Evolutionary conservation across 2,888 invertebrate genomes (phyloP).

Genomic region (Brachynemurus nebulosus): DNA sequence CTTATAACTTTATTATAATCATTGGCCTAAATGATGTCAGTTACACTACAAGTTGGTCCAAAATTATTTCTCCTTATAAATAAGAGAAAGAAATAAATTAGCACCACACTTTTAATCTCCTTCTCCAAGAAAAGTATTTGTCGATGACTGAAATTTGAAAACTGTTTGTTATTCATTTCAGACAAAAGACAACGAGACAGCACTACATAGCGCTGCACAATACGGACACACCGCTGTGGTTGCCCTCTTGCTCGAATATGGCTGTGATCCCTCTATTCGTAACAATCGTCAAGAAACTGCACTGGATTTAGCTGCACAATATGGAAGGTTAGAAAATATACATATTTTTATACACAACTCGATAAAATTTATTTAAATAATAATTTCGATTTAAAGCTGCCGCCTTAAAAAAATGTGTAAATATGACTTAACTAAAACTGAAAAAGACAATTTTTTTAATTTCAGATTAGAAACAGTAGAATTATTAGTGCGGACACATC

Average conservation of each 20-base stretch:
- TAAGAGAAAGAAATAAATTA: too few species aligned
- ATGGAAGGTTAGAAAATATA: conserved; percentile 47
- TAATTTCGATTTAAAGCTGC: too few species aligned
- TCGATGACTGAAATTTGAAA: too few species aligned
- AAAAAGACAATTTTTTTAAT: not conserved
- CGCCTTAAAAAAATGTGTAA: too few species aligned
- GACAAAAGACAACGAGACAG: conserved; percentile 85
- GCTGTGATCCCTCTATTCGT: conserved; percentile 77
- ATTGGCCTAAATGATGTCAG: too few species aligned
- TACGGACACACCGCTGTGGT: conserved; percentile 83
- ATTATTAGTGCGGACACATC: conserved; percentile 68
- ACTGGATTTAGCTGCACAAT: conserved; percentile 87
- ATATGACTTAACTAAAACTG: not conserved
- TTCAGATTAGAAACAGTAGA: conserved; percentile 74
- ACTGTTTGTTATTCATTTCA: too few species aligned
- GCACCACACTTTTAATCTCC: too few species aligned
- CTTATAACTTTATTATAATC: too few species aligned
- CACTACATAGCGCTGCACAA: conserved; percentile 84
- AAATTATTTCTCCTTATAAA: too few species aligned
- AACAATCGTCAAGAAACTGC: conserved; percentile 84
- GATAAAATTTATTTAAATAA: conserved; percentile 3
- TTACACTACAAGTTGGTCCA: too few species aligned
- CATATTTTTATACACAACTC: conserved; percentile 18
- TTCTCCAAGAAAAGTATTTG: too few species aligned
- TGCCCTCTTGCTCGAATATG: conserved; percentile 63